Percentiles rank a stretch among this genome's conserved stretches.
Conservation (phyloP, 2,888 invertebrate genomes). For the Tinea semifulvella region DNA sequence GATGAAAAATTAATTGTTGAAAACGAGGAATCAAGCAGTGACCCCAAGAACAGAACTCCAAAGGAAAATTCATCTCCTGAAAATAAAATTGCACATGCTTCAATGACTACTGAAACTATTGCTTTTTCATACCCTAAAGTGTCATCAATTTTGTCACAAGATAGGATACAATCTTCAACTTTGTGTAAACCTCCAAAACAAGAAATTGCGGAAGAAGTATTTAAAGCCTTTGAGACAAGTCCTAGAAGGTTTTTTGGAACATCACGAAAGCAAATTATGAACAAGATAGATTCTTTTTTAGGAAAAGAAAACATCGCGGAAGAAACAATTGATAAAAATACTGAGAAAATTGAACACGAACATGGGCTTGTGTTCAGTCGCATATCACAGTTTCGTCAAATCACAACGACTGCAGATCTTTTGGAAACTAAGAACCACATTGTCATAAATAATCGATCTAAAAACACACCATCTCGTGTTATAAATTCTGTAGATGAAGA, state of each 20-base stretch:
- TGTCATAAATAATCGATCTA: not conserved
- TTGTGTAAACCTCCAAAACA: slow-evolving; percentile 32
- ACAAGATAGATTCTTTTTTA: slow-evolving; percentile 54
- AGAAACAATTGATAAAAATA: slow-evolving; percentile 28
- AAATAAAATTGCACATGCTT: not conserved
- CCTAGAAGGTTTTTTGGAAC: slow-evolving; percentile 60
- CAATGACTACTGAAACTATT: slow-evolving; percentile 17
- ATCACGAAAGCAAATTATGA: slow-evolving; percentile 53
- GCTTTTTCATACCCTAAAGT: slow-evolving; percentile 14
- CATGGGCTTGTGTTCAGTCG: slow-evolving; percentile 58
- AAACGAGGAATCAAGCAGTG: slow-evolving; percentile 26
- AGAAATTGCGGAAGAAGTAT: slow-evolving; percentile 56
- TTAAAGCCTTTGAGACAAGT: slow-evolving; percentile 59
- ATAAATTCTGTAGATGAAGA: not conserved
- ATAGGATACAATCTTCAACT: not conserved
- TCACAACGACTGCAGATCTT: not conserved
- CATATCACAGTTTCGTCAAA: slow-evolving; percentile 29
- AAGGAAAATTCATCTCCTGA: not conserved
- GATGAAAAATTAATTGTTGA: slow-evolving; percentile 38
- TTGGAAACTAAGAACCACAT: not conserved
- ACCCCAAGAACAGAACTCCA: slow-evolving; percentile 5
- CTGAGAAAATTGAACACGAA: slow-evolving; percentile 27
- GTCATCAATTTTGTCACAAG: not conserved
- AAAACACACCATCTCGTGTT: slow-evolving; percentile 17
- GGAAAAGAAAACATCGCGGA: slow-evolving; percentile 36